Conservation (phyloP, 2,113 vertebrate species). For the Sylvia atricapilla region DNA sequence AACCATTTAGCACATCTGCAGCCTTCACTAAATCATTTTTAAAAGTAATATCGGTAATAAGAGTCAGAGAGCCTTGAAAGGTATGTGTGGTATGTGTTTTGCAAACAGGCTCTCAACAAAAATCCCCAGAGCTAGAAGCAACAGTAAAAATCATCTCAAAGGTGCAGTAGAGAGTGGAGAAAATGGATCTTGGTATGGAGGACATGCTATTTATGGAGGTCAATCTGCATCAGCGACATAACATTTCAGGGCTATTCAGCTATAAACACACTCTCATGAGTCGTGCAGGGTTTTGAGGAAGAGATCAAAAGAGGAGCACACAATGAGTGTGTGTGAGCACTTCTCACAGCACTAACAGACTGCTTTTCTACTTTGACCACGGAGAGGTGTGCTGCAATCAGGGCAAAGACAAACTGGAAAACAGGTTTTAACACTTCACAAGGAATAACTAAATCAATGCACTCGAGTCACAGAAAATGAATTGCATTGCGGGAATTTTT, state of each 20-base stretch:
- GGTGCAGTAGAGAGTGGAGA: constrained; percentile 22
- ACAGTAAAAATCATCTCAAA: constrained; percentile 56
- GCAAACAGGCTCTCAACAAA: constrained; percentile 42
- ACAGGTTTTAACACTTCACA: constrained; percentile 2
- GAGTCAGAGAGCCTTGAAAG: constrained; percentile 54
- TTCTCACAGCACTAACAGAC: neutral
- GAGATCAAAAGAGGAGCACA: constrained; percentile 31
- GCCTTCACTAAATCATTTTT: constrained; percentile 59
- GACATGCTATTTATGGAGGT: constrained; percentile 56
- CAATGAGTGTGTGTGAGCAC: neutral
- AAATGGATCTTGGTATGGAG: constrained; percentile 41
- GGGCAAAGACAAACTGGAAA: neutral
- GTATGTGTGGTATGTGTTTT: constrained; percentile 41
- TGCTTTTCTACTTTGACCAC: constrained; percentile 8
- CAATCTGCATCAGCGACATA: constrained; percentile 42
- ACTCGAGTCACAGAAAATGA: neutral
- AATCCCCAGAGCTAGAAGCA: constrained; percentile 38
- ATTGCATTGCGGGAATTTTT: neutral
- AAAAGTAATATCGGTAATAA: constrained; percentile 28
- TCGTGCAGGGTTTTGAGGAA: neutral
- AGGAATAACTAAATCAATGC: neutral
- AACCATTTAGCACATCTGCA: constrained; percentile 52
- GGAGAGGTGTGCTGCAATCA: neutral
- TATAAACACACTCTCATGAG: constrained; percentile 15
- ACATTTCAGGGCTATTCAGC: constrained; percentile 32